Evolutionary conservation across 2,113 vertebrate genomes (phyloP).

Genomic region (Antechinus flavipes): DNA sequence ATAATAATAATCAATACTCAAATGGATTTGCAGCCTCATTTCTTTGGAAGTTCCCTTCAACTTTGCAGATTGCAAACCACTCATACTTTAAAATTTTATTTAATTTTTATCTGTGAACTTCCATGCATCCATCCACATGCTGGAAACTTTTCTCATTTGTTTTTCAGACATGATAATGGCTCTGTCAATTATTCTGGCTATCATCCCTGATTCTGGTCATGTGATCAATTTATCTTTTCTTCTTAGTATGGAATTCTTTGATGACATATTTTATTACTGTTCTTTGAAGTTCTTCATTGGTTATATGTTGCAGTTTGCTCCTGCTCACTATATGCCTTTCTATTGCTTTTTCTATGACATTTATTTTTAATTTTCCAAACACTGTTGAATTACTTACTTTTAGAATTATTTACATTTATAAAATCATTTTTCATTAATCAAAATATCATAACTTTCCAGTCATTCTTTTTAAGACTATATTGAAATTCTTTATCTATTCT

Average conservation of each 20-base stretch:
- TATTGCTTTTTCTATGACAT: background rate
- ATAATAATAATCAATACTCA: background rate
- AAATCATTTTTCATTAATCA: background rate
- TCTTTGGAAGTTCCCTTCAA: background rate
- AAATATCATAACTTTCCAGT: background rate
- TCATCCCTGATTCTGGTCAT: background rate
- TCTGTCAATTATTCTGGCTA: background rate
- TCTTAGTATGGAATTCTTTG: background rate
- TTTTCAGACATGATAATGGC: background rate
- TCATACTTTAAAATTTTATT: background rate
- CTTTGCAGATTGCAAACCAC: background rate
- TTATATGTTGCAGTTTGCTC: background rate
- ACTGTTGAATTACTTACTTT: background rate
- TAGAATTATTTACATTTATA: background rate
- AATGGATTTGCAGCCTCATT: background rate
- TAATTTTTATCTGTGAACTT: background rate
- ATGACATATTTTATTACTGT: background rate
- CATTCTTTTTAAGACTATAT: background rate
- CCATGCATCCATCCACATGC: background rate
- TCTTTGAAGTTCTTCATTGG: background rate
- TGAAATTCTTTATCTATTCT: background rate
- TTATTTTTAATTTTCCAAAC: background rate
- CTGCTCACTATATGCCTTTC: background rate
- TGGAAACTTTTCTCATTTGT: background rate
- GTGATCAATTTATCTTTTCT: background rate